Percentiles rank a stretch among this genome's conserved stretches.
phyloP scores from a whole-genome alignment of 2,888 invertebrate species.

The Dynastes grantii region DNA sequence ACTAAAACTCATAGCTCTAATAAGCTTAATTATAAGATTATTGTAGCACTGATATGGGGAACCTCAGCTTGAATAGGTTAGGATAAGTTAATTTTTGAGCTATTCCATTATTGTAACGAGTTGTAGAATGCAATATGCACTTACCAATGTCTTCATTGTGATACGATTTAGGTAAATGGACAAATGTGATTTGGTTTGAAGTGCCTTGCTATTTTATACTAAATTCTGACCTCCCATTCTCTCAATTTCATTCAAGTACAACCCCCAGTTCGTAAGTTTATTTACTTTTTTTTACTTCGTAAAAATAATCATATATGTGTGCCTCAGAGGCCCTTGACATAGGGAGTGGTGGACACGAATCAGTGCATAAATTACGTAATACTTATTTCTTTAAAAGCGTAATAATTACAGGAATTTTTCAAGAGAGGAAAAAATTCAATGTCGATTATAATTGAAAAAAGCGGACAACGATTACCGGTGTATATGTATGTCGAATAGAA shows the following conservation, averaged over 20 bases:
- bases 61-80: too few species aligned
- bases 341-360: slow-evolving; percentile 8
- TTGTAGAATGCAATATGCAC: neutral
- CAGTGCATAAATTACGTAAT: slow-evolving; percentile 16
- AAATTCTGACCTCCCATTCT: slow-evolving; percentile 43
- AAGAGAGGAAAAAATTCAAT: slow-evolving; percentile 28
- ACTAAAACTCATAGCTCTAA: too few species aligned
- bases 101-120: neutral
- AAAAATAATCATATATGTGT: neutral
- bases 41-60: too few species aligned
- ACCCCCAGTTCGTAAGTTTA: slow-evolving; percentile 18
- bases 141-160: slow-evolving; percentile 42
- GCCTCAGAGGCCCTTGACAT: neutral
- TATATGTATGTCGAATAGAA: neutral
- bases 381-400: neutral
- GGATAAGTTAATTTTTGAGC: too few species aligned
- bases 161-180: slow-evolving; percentile 32
- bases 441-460: slow-evolving; percentile 26
- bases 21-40: too few species aligned
- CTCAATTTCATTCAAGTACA: slow-evolving; percentile 36
- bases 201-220: slow-evolving; percentile 36
- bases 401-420: slow-evolving; percentile 20
- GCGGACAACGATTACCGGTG: neutral
- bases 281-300: neutral
- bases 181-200: slow-evolving; percentile 12